Conservation (phyloP, 2,797 vertebrate species). For the Anas georgica region DNA sequence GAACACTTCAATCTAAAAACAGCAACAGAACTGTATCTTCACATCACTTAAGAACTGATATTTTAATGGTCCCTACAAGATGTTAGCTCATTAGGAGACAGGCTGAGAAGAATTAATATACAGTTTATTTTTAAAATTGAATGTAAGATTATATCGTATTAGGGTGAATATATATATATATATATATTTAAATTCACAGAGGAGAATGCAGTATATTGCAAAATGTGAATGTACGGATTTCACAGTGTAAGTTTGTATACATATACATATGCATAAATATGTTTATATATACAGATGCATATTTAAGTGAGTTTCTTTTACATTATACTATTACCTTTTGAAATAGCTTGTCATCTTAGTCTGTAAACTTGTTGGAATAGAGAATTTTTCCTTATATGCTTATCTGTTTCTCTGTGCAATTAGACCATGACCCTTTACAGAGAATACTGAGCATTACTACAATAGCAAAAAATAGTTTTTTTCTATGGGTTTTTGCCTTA, state of each 20-base stretch:
- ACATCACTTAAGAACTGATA: not conserved
- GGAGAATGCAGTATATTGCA: not conserved
- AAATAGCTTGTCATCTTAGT: not conserved
- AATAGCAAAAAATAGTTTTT: not conserved
- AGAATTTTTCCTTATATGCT: slow-evolving; percentile 14
- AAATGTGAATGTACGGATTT: not conserved
- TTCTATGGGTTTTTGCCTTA: not conserved
- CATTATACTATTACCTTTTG: not conserved
- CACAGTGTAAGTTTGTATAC: not conserved
- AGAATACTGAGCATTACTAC: not conserved
- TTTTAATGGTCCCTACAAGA: not conserved
- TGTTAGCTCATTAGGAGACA: not conserved
- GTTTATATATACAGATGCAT: not conserved
- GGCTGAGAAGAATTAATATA: not conserved
- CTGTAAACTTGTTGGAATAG: not conserved
- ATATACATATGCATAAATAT: not conserved
- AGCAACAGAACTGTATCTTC: not conserved
- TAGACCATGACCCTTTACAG: not conserved
- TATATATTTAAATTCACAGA: not conserved
- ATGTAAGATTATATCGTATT: not conserved
- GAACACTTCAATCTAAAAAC: not conserved
- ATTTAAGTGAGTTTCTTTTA: not conserved
- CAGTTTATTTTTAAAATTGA: not conserved
- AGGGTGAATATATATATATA: not conserved
- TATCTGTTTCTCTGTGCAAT: slow-evolving; percentile 25